Evolutionary conservation across 30 jellyfish, hydroid and myxozoan species (phyloP).

Genomic region (Pelagia noctiluca): DNA sequence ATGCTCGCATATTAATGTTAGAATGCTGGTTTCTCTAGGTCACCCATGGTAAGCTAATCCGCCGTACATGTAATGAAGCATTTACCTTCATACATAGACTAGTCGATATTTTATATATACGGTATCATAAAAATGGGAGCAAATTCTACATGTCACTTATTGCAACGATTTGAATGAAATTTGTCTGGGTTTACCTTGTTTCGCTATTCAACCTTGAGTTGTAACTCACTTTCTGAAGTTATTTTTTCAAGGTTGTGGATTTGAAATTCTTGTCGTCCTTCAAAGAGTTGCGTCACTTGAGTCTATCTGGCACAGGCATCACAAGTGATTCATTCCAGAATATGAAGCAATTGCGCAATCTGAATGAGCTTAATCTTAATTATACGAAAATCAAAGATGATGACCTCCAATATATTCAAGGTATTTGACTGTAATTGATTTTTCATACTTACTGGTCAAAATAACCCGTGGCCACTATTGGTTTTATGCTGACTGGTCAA

Average conservation of each 20-base stretch:
- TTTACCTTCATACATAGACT: not conserved
- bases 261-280: constrained; percentile 21
- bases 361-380: constrained; percentile 32
- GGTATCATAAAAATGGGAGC: too few species aligned
- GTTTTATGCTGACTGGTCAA: not conserved
- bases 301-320: constrained; percentile 48
- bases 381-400: constrained; percentile 43
- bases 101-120: too few species aligned
- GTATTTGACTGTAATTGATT: not conserved
- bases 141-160: not conserved
- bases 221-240: not conserved
- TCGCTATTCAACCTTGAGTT: not conserved
- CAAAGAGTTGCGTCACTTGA: constrained; percentile 15
- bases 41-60: too few species aligned
- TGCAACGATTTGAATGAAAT: not conserved
- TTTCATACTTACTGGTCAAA: not conserved
- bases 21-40: too few species aligned
- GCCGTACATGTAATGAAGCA: too few species aligned
- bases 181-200: not conserved
- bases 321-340: constrained; percentile 3
- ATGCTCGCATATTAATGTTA: too few species aligned
- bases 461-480: not conserved
- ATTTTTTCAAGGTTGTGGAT: constrained; percentile 13
- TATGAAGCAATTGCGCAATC: not conserved
- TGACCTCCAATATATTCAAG: constrained; percentile 27